Evolutionary conservation across 2,797 vertebrate genomes (phyloP).

Genomic region (Kryptopterus vitreolus): DNA sequence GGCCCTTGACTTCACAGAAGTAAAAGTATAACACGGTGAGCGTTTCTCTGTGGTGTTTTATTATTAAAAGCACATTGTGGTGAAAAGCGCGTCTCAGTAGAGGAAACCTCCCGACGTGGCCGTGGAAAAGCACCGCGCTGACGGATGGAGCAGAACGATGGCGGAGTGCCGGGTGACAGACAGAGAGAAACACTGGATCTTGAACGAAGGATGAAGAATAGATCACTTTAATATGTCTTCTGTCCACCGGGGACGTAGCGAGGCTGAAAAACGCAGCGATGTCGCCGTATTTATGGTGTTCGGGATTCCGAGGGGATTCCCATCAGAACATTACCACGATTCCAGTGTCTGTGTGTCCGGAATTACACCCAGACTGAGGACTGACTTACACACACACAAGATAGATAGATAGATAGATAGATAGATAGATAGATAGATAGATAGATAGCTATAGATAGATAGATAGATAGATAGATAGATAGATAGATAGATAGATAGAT

Average conservation of each 20-base stretch:
- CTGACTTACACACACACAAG: too few species aligned
- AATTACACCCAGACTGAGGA: background rate
- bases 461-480: too few species aligned
- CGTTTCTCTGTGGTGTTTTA: background rate
- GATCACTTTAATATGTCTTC: background rate
- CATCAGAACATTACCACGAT: background rate
- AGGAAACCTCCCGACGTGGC: conserved; percentile 4
- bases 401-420: too few species aligned
- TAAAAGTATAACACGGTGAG: too few species aligned
- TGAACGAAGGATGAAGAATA: conserved; percentile 8
- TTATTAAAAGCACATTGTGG: conserved; percentile 2
- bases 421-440: too few species aligned
- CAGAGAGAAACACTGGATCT: background rate
- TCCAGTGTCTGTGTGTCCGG: background rate
- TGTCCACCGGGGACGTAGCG: background rate
- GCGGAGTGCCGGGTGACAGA: background rate
- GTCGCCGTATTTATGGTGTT: background rate
- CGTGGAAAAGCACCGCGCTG: background rate
- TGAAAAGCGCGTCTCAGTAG: background rate
- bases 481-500: too few species aligned
- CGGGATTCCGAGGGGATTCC: background rate
- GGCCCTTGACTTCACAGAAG: too few species aligned
- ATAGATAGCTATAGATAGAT: too few species aligned
- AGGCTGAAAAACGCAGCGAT: background rate
- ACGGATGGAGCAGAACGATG: background rate